Percentiles rank a stretch among this genome's conserved stretches.
Evolutionary conservation across 2,888 invertebrate genomes (phyloP).

Genomic region (Deilephila porcellus): DNA sequence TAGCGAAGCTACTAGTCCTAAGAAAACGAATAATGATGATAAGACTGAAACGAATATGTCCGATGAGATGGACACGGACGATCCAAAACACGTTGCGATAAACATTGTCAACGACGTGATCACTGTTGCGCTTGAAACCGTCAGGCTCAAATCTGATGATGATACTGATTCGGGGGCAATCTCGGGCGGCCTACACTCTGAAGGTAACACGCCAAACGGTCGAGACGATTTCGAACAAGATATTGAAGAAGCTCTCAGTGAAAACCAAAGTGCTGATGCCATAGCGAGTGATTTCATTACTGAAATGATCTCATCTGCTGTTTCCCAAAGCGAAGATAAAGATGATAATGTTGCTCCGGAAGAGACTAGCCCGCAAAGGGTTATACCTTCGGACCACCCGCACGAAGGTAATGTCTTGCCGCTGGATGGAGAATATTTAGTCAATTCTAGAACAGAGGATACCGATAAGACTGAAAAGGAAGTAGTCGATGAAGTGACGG

Average conservation of each 20-base stretch:
- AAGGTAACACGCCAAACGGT: slow-evolving; percentile 79
- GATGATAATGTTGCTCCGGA: slow-evolving; percentile 37
- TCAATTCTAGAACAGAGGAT: slow-evolving; percentile 64
- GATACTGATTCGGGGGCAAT: slow-evolving; percentile 80
- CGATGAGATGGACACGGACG: slow-evolving; percentile 62
- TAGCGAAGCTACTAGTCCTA: slow-evolving; percentile 85
- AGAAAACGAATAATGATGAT: slow-evolving; percentile 64
- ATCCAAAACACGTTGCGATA: slow-evolving; percentile 75
- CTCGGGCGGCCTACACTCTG: slow-evolving; percentile 75
- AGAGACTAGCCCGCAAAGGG: slow-evolving; percentile 61
- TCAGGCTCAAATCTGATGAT: slow-evolving; percentile 74
- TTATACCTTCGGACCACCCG: slow-evolving; percentile 67
- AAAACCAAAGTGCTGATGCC: slow-evolving; percentile 65
- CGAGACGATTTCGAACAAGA: slow-evolving; percentile 77
- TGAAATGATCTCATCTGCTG: slow-evolving; percentile 66
- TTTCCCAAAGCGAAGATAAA: slow-evolving; percentile 53
- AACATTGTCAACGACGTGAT: slow-evolving; percentile 80
- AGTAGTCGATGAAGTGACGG: slow-evolving; percentile 51
- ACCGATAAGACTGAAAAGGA: slow-evolving; percentile 52
- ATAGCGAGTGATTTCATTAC: slow-evolving; percentile 70
- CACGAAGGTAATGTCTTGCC: slow-evolving; percentile 78
- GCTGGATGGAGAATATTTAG: slow-evolving; percentile 76
- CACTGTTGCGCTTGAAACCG: slow-evolving; percentile 76
- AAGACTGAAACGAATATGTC: slow-evolving; percentile 68
- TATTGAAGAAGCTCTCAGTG: slow-evolving; percentile 70